phyloP scores from a whole-genome alignment of 2,113 vertebrate genomes.

The Copsychus sechellarum region DNA sequence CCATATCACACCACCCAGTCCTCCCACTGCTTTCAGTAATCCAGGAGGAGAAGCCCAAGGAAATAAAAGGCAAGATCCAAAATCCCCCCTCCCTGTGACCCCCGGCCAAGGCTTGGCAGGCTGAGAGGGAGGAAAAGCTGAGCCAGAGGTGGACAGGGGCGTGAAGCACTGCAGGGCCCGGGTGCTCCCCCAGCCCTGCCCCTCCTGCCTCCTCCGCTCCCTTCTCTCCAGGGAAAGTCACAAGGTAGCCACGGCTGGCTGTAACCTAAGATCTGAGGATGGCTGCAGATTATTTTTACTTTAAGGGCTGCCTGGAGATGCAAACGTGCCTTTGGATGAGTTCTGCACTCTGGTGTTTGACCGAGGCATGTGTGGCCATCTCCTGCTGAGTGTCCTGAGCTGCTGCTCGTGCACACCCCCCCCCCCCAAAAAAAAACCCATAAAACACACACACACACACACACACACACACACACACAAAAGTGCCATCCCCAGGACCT shows the following conservation, averaged over 20 bases:
- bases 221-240: not conserved
- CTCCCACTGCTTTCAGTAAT: not conserved
- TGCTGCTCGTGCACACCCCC: not conserved
- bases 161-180: rapidly evolving
- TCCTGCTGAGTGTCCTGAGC: not conserved
- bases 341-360: not conserved
- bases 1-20: not conserved
- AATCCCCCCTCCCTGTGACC: rapidly evolving
- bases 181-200: rapidly evolving
- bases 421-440: not conserved
- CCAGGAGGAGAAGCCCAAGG: not conserved
- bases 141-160: not conserved
- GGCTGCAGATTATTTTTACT: slow-evolving; percentile 49
- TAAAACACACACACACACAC: too few species aligned
- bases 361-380: not conserved
- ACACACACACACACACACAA: too few species aligned
- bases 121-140: not conserved
- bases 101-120: not conserved
- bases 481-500: not conserved
- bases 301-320: slow-evolving; percentile 5
- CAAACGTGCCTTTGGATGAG: slow-evolving; percentile 9
- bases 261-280: slow-evolving; percentile 32
- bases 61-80: not conserved
- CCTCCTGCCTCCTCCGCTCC: not conserved
- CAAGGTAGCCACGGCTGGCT: slow-evolving; percentile 8